A percentile compares a stretch with the other conserved stretches of the same genome.
Conservation (phyloP, 2,113 vertebrate species). For the Nannobrachium achirus region DNA sequence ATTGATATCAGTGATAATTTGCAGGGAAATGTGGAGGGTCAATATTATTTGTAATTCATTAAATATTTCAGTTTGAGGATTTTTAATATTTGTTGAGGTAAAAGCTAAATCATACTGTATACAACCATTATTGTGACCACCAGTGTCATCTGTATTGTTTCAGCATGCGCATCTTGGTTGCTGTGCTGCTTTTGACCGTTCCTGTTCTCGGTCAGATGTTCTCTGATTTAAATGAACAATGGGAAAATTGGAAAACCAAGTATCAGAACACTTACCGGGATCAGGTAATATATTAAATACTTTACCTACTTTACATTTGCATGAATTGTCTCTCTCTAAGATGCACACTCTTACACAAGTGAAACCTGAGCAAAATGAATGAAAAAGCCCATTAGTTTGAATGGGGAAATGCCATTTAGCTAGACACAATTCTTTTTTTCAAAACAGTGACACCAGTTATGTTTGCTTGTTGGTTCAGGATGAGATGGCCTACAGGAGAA, state of each 20-base stretch:
- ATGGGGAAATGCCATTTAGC: too few species aligned
- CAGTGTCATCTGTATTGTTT: not conserved
- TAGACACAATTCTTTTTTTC: too few species aligned
- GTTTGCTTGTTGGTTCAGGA: slow-evolving; percentile 68
- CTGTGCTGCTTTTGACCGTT: slow-evolving; percentile 24
- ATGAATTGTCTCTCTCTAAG: too few species aligned
- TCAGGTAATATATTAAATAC: slow-evolving; percentile 41
- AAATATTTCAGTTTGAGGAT: not conserved
- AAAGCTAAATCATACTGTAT: not conserved
- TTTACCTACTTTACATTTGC: too few species aligned
- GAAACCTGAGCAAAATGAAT: too few species aligned
- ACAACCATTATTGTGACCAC: not conserved
- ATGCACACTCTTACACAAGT: too few species aligned
- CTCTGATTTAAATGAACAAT: slow-evolving; percentile 33
- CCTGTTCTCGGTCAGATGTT: slow-evolving; percentile 9
- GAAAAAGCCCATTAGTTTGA: not conserved
- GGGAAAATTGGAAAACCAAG: slow-evolving; percentile 65
- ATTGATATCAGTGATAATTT: too few species aligned
- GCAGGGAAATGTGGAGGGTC: too few species aligned
- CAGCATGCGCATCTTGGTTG: slow-evolving; percentile 48
- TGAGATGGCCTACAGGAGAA: slow-evolving; percentile 72
- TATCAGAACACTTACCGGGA: slow-evolving; percentile 60
- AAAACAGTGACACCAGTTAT: too few species aligned
- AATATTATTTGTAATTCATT: slow-evolving; percentile 2
- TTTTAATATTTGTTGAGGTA: not conserved